These are phyloP conservation scores for Acipenser transmontanus DNA, from an alignment of 2,797 vertebrate genomes.

Conservation along the genomic window DNA sequence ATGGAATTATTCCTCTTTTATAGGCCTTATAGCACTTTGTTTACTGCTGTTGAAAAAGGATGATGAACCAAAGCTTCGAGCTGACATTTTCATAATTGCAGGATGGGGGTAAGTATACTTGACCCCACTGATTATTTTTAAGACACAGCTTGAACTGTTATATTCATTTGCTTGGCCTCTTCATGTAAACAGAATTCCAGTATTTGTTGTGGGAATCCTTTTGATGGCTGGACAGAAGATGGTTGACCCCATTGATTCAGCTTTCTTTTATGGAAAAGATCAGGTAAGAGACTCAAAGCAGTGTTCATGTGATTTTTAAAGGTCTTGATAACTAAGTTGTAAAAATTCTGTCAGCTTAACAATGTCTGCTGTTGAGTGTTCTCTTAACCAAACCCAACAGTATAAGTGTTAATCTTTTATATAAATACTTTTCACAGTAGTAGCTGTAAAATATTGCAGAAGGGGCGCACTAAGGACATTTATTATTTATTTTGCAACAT, in stretches of 20 bases:
- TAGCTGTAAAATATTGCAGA: background rate
- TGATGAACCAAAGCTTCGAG: constrained; percentile 62
- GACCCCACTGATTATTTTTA: background rate
- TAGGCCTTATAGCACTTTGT: constrained; percentile 83
- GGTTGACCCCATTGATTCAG: constrained; percentile 64
- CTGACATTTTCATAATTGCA: constrained; percentile 65
- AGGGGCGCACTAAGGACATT: too few relatives aligned
- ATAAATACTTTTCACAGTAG: too few relatives aligned
- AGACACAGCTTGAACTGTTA: background rate
- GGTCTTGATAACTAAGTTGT: too few relatives aligned
- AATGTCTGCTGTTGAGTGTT: too few relatives aligned
- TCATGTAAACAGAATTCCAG: constrained; percentile 68
- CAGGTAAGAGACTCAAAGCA: constrained; percentile 64
- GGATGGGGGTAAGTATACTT: constrained; percentile 83
- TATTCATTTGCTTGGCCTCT: constrained; percentile 6
- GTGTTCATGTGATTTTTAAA: background rate
- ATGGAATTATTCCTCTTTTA: constrained; percentile 12
- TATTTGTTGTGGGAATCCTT: constrained; percentile 67
- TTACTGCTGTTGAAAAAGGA: constrained; percentile 72
- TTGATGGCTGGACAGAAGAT: constrained; percentile 67
- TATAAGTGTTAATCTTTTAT: too few relatives aligned
- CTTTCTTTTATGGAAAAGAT: constrained; percentile 83
- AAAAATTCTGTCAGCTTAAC: too few relatives aligned
- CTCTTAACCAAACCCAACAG: too few relatives aligned
- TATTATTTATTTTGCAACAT: too few relatives aligned